phyloP scores from a whole-genome alignment of 2,113 vertebrate species.

The Odontophorus gujanensis region DNA sequence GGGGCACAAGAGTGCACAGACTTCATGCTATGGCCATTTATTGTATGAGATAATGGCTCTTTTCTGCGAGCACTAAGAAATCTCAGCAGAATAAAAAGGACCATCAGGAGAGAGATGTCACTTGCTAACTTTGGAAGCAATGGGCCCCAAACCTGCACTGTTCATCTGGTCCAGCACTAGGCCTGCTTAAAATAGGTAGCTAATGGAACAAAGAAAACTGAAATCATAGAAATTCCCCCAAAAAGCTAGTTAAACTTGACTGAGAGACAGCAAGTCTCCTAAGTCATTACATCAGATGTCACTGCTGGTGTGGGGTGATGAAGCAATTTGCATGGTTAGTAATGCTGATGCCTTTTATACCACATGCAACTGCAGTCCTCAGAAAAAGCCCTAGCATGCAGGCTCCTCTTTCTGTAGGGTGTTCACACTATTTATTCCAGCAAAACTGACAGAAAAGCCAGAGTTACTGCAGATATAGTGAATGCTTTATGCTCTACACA shows the following conservation, averaged over 20 bases:
- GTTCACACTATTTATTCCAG: neutral
- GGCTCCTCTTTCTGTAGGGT: neutral
- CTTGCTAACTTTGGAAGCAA: neutral
- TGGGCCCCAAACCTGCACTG: rapidly evolving
- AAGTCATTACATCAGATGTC: neutral
- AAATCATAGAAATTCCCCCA: neutral
- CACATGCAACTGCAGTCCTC: too few species aligned
- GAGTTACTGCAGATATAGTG: neutral
- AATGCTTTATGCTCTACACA: neutral
- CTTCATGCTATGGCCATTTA: neutral
- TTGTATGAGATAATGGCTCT: neutral
- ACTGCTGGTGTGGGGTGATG: rapidly evolving
- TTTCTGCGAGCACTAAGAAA: neutral
- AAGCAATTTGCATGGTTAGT: neutral
- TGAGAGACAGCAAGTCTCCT: neutral
- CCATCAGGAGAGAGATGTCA: neutral
- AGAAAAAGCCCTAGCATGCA: neutral
- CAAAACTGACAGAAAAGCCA: neutral
- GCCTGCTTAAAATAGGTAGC: neutral
- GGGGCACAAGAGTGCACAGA: neutral
- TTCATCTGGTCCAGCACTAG: neutral
- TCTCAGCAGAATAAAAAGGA: neutral
- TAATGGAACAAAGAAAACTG: neutral
- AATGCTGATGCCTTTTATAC: neutral
- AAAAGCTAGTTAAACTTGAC: neutral